These are phyloP conservation scores for Arvicanthis niloticus DNA, from an alignment of 2,113 vertebrate genomes.

Conservation along the genomic window DNA sequence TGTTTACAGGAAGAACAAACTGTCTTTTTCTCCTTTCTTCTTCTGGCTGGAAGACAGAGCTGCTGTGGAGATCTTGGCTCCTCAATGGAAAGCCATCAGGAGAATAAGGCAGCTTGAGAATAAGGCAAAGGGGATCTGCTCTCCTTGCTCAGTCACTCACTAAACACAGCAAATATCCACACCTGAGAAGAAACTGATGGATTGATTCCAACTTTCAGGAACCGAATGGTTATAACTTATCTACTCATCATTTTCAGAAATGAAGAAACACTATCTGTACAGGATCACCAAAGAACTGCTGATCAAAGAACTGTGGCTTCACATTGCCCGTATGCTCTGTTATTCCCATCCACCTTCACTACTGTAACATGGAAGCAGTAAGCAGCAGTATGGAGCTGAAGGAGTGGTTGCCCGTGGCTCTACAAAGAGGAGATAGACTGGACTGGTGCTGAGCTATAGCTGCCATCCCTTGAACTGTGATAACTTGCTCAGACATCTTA, in stretches of 20 bases:
- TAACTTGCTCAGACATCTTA: neutral
- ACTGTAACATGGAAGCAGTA: neutral
- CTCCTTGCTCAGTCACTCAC: neutral
- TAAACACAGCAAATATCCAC: neutral
- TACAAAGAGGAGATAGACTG: neutral
- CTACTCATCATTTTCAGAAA: neutral
- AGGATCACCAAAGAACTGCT: neutral
- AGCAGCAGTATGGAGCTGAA: neutral
- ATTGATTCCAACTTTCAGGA: neutral
- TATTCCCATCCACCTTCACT: too few relatives aligned
- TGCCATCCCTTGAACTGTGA: neutral
- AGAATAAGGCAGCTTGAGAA: neutral
- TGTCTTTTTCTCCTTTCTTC: neutral
- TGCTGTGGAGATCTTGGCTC: neutral
- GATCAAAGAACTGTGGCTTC: neutral
- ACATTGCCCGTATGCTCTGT: neutral
- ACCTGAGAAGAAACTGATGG: neutral
- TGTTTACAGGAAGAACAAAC: neutral
- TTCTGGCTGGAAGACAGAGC: neutral
- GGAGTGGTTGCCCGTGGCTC: neutral
- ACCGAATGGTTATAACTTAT: neutral
- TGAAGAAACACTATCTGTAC: neutral
- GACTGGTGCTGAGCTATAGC: neutral
- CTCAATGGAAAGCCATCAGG: neutral
- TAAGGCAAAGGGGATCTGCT: neutral